Evolutionary conservation across 2,888 invertebrate species (phyloP).

Genomic region (Drosophila suboccidentalis): DNA sequence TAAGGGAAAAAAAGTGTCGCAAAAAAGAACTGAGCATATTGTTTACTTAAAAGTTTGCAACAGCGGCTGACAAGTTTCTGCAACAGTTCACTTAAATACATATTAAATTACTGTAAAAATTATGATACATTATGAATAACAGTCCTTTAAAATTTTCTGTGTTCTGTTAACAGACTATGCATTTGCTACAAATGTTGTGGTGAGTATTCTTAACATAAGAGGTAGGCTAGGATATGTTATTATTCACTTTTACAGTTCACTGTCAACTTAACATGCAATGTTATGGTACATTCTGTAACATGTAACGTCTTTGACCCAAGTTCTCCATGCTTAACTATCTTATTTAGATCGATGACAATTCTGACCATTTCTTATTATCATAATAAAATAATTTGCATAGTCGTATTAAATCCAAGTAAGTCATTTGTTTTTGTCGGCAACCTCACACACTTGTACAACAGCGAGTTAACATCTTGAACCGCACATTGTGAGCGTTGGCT

Average conservation of each 20-base stretch:
- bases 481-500: constrained; percentile 11
- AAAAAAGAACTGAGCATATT: constrained; percentile 42
- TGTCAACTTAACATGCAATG: not conserved
- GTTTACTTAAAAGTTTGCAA: constrained; percentile 49
- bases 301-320: not conserved
- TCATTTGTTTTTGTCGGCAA: constrained; percentile 20
- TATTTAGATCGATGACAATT: not conserved
- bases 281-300: not conserved
- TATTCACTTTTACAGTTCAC: not conserved
- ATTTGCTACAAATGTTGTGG: not conserved
- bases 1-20: constrained; percentile 47
- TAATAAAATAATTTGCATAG: not conserved
- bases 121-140: not conserved
- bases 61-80: constrained; percentile 17
- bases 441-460: not conserved
- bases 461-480: constrained; percentile 6
- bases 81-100: constrained; percentile 14
- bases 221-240: not conserved
- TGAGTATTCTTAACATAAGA: not conserved
- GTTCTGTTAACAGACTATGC: not conserved
- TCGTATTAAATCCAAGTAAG: constrained; percentile 27
- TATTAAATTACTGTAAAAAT: not conserved
- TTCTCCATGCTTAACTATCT: not conserved
- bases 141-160: not conserved
- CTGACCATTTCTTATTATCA: not conserved